Conservation (phyloP, 2,888 invertebrate species). For the Temnothorax rugatulus region DNA sequence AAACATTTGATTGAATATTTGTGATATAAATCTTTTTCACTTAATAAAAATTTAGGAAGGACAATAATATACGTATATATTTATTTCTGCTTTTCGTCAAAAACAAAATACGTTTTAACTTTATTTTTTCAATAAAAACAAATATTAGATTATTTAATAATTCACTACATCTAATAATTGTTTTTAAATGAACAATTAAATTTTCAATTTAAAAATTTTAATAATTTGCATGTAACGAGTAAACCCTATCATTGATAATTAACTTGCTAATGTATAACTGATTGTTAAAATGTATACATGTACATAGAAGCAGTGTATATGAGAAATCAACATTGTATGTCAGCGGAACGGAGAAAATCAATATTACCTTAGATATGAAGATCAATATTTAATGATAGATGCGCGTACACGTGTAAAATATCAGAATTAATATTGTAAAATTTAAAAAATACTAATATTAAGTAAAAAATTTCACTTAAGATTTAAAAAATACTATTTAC, state of each 20-base stretch:
- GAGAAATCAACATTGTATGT: neutral
- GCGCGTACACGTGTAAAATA: neutral
- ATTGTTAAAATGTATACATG: neutral
- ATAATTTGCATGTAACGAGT: neutral
- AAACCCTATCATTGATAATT: neutral
- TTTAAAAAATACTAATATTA: neutral
- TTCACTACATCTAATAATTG: neutral
- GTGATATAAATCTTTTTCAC: neutral
- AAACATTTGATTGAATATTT: neutral
- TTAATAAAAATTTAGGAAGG: neutral
- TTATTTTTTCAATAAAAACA: neutral
- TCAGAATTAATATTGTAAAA: neutral
- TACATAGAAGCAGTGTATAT: neutral
- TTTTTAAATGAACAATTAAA: neutral
- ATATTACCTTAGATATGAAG: neutral
- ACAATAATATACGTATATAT: neutral
- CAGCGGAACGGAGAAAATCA: neutral
- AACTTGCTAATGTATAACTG: neutral
- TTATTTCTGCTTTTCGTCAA: too few species aligned
- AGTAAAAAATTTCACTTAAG: too few species aligned
- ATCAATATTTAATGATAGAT: neutral
- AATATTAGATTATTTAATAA: neutral
- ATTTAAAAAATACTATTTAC: neutral
- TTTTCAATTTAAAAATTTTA: too few species aligned
- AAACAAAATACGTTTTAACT: neutral